Base-by-base conservation (phyloP, 2,888 invertebrate species). In the Megastigmus dorsalis region DNA sequence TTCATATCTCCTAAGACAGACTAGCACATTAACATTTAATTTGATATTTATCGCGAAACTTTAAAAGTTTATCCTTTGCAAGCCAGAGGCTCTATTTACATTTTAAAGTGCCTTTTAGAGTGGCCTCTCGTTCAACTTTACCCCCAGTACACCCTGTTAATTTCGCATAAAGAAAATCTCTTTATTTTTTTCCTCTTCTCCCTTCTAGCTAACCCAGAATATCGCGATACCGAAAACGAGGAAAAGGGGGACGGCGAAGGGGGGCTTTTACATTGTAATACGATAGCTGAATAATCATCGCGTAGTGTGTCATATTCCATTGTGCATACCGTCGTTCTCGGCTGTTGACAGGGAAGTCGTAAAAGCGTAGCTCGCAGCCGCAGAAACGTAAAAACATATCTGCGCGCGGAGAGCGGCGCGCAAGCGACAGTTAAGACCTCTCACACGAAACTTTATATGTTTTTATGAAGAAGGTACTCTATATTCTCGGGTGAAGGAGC, bases 281-380 rank as follows among this genome's bases (percentile, higher is more conserved):
- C 18, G 43, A 60, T 60, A 28, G 33, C 26, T 50, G 15, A 63
- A 63, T 63, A 63, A 50, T 63, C 36, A 36, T 48, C 63, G 15
- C 3, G 15, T 1, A 13, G 7, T 13, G 28, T 6, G 52, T 65
- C 26, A 52, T 18, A 65, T 65, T 54, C 41, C 28, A 54, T 65
- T 68, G 26, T 33, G 26, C 26, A 68, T 59, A 59, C 30, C 43
- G 20, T 38, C 33, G 3, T 45, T 50, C 52, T 28, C 36, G 15
- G 48, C 36, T 45, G 55, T 55, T 43, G 67, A 36, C 55, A n/a
- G n/a, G 55, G 41, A 67, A 55, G 33, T 57, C 45, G 36, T 67
- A 67, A 67, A 67, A 67, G 57, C n/a, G n/a, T 45, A 36, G 52
- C 41, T 38, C 18, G 10, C 3, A 15, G 18, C n/a, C 9, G 36